Evolutionary conservation across 2,888 invertebrate genomes (phyloP), one percentile per base, ranked within the genome.

Genomic region (Acholoe squamosa): DNA sequence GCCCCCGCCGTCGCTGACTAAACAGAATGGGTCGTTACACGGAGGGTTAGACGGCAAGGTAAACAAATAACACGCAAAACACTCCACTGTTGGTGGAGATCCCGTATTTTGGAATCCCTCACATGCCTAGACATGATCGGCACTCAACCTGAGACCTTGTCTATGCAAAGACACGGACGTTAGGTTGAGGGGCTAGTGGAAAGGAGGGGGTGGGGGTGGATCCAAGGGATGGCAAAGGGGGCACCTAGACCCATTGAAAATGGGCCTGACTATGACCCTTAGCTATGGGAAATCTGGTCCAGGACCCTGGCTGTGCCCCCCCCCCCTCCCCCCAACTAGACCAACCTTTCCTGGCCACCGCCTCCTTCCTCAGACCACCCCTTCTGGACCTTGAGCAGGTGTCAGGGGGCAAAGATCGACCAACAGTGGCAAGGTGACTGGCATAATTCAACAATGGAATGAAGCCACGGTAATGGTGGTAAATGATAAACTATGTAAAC

Each of bases 401-500:
- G n/a, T n/a, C n/a, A n/a, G n/a, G n/a, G n/a, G n/a, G n/a, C n/a
- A n/a, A n/a, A n/a, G n/a, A n/a, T n/a, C n/a, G n/a, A n/a, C n/a
- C n/a, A n/a, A n/a, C n/a, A n/a, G n/a, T n/a, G n/a, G n/a, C 43
- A 43, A 43, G n/a, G 61, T 61, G 19, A 61, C 22, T 19, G 61
- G 12, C 61, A 61, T 61, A 61, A 61, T 19, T 61, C 19, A n/a
- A n/a, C 22, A n/a, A 7, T n/a, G 43, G 61, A 19, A 61, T 61
- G 22, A 61, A 28, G 28, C 25, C 14, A 3, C 3, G 71, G 14
- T 25, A 71, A 25, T 28, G 25, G 28, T 14, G 28, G 28, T 28
- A 71, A 61, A 71, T 71, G 71, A 71, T 71, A 71, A 71, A 71
- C 71, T 25, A 71, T 28, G 31, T 71, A 71, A 71, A 71, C 71